Conservation (phyloP, 30 jellyfish, hydroid and myxozoan species). For the Pelagia noctiluca region DNA sequence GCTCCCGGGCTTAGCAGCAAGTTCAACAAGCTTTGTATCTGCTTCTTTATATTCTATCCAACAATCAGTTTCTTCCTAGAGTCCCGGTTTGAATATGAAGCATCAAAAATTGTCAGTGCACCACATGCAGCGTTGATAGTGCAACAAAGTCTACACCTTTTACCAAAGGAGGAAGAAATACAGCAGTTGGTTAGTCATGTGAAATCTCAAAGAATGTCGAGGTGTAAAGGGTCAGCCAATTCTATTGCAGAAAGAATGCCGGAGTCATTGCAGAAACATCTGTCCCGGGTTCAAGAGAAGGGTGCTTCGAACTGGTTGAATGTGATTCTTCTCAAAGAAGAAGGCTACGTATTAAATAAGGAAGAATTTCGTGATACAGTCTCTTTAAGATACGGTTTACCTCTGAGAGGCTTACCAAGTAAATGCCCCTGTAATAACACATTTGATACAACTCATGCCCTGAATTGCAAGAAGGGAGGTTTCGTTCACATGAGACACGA, state of each 20-base stretch:
- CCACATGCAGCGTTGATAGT: slow-evolving; percentile 13
- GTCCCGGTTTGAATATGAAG: slow-evolving; percentile 17
- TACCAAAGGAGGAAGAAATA: slow-evolving; percentile 20
- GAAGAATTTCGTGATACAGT: slow-evolving; percentile 39
- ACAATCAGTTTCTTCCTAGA: too few relatives aligned
- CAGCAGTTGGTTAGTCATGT: slow-evolving; percentile 16
- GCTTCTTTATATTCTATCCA: too few relatives aligned
- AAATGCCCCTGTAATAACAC: slow-evolving; percentile 43
- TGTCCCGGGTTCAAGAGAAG: slow-evolving; percentile 24
- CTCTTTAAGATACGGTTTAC: slow-evolving; percentile 42
- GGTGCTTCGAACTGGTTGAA: slow-evolving; percentile 23
- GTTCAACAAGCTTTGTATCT: too few relatives aligned
- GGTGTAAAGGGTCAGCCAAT: slow-evolving; percentile 21
- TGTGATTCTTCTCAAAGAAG: slow-evolving; percentile 39
- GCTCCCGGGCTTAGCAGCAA: too few relatives aligned
- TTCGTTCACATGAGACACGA: slow-evolving; percentile 17
- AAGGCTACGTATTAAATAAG: too few relatives aligned
- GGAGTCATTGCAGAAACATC: slow-evolving; percentile 4
- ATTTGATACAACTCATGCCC: slow-evolving; percentile 9
- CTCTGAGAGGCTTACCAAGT: too few relatives aligned
- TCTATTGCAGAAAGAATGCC: background rate
- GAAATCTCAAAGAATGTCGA: slow-evolving; percentile 18
- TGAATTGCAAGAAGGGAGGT: too few relatives aligned
- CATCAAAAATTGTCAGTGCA: slow-evolving; percentile 26
- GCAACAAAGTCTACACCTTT: slow-evolving; percentile 26